Conservation (phyloP, 1,140 invertebrate species). For the Cyrtorhinus lividipennis region DNA sequence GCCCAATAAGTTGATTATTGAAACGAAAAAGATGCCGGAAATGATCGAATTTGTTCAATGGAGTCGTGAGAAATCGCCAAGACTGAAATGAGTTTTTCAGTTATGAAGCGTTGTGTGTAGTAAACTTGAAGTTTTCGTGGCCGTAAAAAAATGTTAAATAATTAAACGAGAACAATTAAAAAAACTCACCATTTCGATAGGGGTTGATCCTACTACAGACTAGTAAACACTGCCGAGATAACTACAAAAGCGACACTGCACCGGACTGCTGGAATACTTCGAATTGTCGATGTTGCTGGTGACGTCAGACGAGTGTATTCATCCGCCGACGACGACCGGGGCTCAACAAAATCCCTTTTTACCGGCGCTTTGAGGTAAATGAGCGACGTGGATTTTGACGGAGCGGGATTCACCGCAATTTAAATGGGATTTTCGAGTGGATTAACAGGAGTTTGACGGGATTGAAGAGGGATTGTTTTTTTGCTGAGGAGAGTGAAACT, state of each 20-base stretch:
- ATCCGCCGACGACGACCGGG: slow-evolving; percentile 22
- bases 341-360: not conserved
- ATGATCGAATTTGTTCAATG: no score
- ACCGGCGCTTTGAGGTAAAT: not conserved
- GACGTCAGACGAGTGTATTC: slow-evolving; percentile 26
- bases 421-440: not conserved
- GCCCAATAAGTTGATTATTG: no score
- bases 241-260: slow-evolving; percentile 27
- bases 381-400: not conserved
- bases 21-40: no score
- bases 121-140: no score
- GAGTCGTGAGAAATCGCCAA: no score
- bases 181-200: slow-evolving; percentile 27
- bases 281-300: slow-evolving; percentile 25
- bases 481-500: slow-evolving; percentile 25
- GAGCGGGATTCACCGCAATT: not conserved
- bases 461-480: slow-evolving; percentile 26
- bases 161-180: no score
- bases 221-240: slow-evolving; percentile 26
- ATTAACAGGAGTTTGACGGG: not conserved
- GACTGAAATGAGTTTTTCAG: no score
- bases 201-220: slow-evolving; percentile 22
- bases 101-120: no score
- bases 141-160: no score
- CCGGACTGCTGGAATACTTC: slow-evolving; percentile 25